phyloP scores from a whole-genome alignment of 2,888 invertebrate genomes.

The Cephus pygmeus region DNA sequence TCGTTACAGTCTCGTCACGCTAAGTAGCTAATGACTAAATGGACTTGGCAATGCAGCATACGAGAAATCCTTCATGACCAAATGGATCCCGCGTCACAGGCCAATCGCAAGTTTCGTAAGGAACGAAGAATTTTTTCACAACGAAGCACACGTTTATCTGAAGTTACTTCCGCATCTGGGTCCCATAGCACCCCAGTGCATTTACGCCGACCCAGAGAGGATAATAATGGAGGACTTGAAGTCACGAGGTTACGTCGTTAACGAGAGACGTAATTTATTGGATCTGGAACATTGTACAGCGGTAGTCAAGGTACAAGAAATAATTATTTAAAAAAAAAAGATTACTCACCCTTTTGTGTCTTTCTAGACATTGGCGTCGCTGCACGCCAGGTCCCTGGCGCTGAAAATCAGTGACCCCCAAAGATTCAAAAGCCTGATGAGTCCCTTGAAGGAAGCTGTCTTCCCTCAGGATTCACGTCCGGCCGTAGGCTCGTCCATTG shows the following conservation, averaged over 20 bases:
- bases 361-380: conserved; percentile 40
- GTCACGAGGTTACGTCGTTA: conserved; percentile 33
- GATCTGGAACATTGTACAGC: conserved; percentile 42
- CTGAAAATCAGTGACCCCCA: conserved; percentile 35
- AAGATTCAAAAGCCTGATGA: conserved; percentile 34
- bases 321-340: neutral
- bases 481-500: conserved; percentile 32
- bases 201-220: conserved; percentile 35
- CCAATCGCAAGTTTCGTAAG: conserved; percentile 23
- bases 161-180: conserved; percentile 37
- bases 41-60: conserved; percentile 33
- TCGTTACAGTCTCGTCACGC: conserved; percentile 2
- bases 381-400: conserved; percentile 46
- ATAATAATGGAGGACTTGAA: conserved; percentile 50
- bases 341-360: conserved; percentile 3
- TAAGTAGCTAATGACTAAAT: neutral
- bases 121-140: conserved; percentile 37
- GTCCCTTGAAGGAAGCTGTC: conserved; percentile 36
- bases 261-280: conserved; percentile 38
- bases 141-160: conserved; percentile 42
- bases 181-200: conserved; percentile 36
- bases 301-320: conserved; percentile 38
- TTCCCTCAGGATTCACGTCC: conserved; percentile 36
- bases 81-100: conserved; percentile 34
- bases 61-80: conserved; percentile 40